Percentiles rank a stretch among this genome's conserved stretches.
These are phyloP conservation scores for Catocala fraxini DNA, from an alignment of 2,888 invertebrate genomes.

Conservation along the genomic window DNA sequence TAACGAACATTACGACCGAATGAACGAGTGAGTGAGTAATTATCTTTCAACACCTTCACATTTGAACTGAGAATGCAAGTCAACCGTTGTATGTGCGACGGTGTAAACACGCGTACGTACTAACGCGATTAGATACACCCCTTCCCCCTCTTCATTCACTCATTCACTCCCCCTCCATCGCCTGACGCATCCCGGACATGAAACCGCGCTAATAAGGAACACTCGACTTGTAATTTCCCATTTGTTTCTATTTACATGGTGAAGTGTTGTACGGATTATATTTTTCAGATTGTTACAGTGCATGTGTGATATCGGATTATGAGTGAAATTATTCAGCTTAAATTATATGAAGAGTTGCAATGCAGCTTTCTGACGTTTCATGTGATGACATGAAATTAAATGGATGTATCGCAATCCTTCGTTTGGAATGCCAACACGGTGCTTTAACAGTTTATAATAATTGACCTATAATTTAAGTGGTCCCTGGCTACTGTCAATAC, in stretches of 20 bases:
- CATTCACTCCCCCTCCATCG: slow-evolving; percentile 19
- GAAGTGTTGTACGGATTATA: slow-evolving; percentile 45
- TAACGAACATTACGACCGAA: slow-evolving; percentile 44
- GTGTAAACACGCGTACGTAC: slow-evolving; percentile 56
- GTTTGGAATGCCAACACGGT: no score
- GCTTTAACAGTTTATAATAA: no score
- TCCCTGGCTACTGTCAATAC: no score
- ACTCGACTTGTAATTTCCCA: slow-evolving; percentile 62
- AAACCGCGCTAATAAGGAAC: slow-evolving; percentile 68
- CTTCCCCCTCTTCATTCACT: slow-evolving; percentile 20
- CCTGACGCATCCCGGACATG: slow-evolving; percentile 49
- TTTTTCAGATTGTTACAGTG: slow-evolving; percentile 33
- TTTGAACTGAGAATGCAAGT: slow-evolving; percentile 56
- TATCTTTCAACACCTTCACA: slow-evolving; percentile 50
- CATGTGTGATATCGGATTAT: slow-evolving; percentile 7
- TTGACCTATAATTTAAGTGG: no score
- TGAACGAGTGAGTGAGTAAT: slow-evolving; percentile 48
- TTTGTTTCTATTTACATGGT: slow-evolving; percentile 59
- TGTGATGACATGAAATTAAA: no score
- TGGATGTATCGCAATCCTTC: no score
- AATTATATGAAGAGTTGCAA: no score
- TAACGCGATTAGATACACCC: slow-evolving; percentile 54
- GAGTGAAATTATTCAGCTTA: no score
- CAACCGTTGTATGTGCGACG: slow-evolving; percentile 55
- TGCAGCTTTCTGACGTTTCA: no score